Conservation (phyloP, 2,888 invertebrate genomes). For the Scelioninae gen. 2 region DNA sequence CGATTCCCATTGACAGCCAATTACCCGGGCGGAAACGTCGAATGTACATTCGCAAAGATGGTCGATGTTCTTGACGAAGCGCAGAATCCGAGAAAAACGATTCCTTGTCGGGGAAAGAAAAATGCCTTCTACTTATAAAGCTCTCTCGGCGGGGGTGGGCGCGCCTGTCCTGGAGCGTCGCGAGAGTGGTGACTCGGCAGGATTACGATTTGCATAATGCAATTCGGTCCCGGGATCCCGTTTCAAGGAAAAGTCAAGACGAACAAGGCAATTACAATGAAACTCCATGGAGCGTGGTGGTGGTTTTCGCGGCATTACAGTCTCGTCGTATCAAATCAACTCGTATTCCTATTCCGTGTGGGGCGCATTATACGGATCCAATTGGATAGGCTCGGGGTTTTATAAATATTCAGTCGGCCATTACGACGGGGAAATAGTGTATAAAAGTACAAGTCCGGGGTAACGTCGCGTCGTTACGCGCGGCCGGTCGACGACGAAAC, state of each 20-base stretch:
- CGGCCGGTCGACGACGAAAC: constrained; percentile 6
- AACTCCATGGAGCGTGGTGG: constrained; percentile 72
- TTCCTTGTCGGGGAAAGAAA: constrained; percentile 49
- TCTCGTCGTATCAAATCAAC: constrained; percentile 59
- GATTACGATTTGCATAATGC: constrained; percentile 75
- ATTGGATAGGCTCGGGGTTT: constrained; percentile 62
- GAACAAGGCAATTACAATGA: constrained; percentile 75
- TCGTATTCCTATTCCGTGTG: constrained; percentile 52
- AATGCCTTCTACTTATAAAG: constrained; percentile 53
- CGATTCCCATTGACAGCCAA: constrained; percentile 33
- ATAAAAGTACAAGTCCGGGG: constrained; percentile 65
- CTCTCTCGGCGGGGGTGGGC: constrained; percentile 40
- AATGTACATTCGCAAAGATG: constrained; percentile 29
- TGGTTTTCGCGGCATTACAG: constrained; percentile 68
- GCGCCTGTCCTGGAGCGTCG: constrained; percentile 63
- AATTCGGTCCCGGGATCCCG: constrained; percentile 71
- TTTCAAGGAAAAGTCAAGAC: constrained; percentile 73
- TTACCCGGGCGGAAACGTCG: constrained; percentile 20
- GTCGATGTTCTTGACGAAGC: constrained; percentile 50
- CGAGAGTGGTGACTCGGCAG: constrained; percentile 70
- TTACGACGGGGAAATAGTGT: constrained; percentile 63
- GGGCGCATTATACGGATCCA: constrained; percentile 53
- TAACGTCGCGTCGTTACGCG: constrained; percentile 17
- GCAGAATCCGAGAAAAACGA: constrained; percentile 44
- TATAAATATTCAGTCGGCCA: constrained; percentile 74